A percentile compares a stretch with the other conserved stretches of the same genome.
These are phyloP conservation scores for Brachionus manjavacas DNA, from an alignment of 1,140 invertebrate genomes.

Conservation along the genomic window DNA sequence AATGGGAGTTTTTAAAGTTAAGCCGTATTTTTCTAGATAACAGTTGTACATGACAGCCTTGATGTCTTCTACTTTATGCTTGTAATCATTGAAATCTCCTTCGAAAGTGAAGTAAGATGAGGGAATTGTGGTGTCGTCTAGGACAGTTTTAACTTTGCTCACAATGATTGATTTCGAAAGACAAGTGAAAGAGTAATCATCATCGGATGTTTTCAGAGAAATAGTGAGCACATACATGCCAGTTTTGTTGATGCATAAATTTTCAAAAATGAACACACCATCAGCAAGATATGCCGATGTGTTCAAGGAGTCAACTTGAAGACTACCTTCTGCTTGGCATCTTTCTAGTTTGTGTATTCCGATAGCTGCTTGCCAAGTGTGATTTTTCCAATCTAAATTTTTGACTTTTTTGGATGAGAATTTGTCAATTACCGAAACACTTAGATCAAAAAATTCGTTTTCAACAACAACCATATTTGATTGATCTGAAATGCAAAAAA, in stretches of 20 bases:
- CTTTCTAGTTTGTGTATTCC: background rate
- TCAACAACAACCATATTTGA: background rate
- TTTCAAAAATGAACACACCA: background rate
- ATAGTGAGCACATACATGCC: slow-evolving; percentile 2
- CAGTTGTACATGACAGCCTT: background rate
- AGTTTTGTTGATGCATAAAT: slow-evolving; percentile 27
- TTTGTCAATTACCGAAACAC: background rate
- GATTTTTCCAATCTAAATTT: slow-evolving; percentile 26
- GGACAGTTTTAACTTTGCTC: background rate
- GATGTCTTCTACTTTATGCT: background rate
- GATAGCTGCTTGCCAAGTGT: background rate
- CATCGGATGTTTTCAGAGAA: background rate
- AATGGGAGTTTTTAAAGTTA: background rate
- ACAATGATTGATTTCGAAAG: background rate
- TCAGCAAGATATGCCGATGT: background rate
- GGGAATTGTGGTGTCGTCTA: background rate
- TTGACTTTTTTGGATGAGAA: background rate
- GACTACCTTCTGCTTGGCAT: background rate
- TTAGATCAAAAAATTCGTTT: background rate
- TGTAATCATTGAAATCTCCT: background rate
- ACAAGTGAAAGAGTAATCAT: background rate
- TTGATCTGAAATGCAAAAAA: background rate
- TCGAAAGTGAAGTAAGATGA: background rate
- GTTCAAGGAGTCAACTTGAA: background rate
- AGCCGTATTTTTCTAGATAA: background rate